These are phyloP conservation scores for Luperina nickerlii DNA, from an alignment of 2,888 invertebrate species.

Conservation along the genomic window DNA sequence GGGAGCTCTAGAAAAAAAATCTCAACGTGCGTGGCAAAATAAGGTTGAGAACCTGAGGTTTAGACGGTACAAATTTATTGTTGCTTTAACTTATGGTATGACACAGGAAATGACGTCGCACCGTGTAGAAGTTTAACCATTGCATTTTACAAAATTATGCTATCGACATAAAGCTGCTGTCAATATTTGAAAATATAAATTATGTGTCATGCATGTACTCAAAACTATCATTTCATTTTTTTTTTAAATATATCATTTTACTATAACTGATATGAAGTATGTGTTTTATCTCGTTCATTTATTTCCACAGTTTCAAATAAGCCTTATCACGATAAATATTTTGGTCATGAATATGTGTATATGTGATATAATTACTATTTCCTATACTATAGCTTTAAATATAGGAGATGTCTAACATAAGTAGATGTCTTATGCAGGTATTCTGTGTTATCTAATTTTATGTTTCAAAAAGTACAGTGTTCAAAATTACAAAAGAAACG, in stretches of 20 bases:
- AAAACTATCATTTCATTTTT: neutral
- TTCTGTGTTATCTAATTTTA: conserved; percentile 40
- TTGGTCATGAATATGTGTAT: conserved; percentile 62
- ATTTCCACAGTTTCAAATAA: conserved; percentile 33
- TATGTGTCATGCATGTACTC: neutral
- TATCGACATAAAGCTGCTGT: neutral
- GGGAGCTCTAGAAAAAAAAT: too few relatives aligned
- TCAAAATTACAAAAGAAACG: neutral
- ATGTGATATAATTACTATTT: conserved; percentile 70
- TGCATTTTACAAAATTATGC: conserved; percentile 14
- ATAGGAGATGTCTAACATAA: conserved; percentile 36
- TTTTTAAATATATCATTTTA: conserved; percentile 34
- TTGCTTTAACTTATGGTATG: neutral
- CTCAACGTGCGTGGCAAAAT: too few relatives aligned
- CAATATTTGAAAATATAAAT: neutral
- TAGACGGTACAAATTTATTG: too few relatives aligned
- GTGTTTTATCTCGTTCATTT: conserved; percentile 16
- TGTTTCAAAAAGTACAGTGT: neutral
- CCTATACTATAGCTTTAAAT: conserved; percentile 67
- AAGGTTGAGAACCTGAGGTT: too few relatives aligned
- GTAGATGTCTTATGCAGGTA: conserved; percentile 19
- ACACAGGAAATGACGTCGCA: neutral
- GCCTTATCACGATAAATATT: conserved; percentile 54
- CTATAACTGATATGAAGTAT: conserved; percentile 7
- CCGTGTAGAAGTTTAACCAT: neutral